These are phyloP conservation scores for Epinephelus coioides DNA, from an alignment of 2,797 vertebrate genomes.

Conservation along the genomic window DNA sequence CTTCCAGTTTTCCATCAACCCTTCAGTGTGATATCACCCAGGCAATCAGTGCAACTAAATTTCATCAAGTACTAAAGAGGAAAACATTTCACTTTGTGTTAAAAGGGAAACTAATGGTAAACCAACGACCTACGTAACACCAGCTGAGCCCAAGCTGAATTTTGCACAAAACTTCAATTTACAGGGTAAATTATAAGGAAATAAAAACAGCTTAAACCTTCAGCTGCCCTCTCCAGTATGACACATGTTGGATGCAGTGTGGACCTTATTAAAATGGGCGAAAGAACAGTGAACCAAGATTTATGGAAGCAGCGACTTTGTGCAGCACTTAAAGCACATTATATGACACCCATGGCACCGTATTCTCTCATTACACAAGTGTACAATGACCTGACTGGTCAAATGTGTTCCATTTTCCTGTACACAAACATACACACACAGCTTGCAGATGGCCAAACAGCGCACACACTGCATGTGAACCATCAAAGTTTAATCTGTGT, in stretches of 20 bases:
- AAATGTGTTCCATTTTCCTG: constrained; percentile 11
- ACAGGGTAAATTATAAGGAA: constrained; percentile 31
- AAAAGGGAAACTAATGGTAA: constrained; percentile 48
- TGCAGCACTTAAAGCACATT: constrained; percentile 36
- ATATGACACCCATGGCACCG: constrained; percentile 15
- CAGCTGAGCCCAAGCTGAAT: constrained; percentile 3
- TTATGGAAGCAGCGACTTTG: constrained; percentile 20
- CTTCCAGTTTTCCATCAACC: constrained; percentile 62
- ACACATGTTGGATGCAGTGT: constrained; percentile 38
- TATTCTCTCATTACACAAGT: constrained; percentile 40
- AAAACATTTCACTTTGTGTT: constrained; percentile 47
- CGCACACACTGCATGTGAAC: constrained; percentile 23
- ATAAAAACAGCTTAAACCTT: constrained; percentile 24
- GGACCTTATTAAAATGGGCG: constrained; percentile 21
- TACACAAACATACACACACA: constrained; percentile 1
- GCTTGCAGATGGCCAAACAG: constrained; percentile 7
- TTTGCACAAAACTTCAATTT: constrained; percentile 2
- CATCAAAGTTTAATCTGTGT: constrained; percentile 19
- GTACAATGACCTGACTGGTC: constrained; percentile 27
- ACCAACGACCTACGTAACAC: not conserved
- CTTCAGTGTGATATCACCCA: constrained; percentile 47
- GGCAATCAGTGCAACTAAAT: constrained; percentile 39
- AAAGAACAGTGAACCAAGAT: constrained; percentile 25
- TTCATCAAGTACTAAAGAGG: constrained; percentile 28
- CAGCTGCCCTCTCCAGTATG: constrained; percentile 13